These are phyloP conservation scores for Gobio gobio DNA, from an alignment of 2,113 vertebrate species.

Conservation along the genomic window DNA sequence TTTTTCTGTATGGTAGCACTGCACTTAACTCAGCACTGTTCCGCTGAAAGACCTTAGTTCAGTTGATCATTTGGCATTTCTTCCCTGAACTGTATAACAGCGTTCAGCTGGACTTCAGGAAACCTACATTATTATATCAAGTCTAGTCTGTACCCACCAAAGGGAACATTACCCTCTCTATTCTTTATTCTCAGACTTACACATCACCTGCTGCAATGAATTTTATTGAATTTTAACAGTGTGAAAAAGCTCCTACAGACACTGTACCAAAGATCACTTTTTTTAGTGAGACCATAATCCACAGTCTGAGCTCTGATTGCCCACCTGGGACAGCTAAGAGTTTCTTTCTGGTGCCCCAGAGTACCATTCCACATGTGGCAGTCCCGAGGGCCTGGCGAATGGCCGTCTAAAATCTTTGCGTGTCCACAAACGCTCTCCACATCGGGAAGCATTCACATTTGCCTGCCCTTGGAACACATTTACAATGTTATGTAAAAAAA, in stretches of 20 bases:
- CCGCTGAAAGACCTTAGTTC: not conserved
- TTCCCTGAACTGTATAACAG: not conserved
- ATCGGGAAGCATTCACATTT: slow-evolving; percentile 66
- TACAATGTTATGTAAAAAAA: slow-evolving; percentile 64
- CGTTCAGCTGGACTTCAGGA: slow-evolving; percentile 6
- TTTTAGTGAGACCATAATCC: slow-evolving; percentile 69
- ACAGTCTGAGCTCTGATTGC: slow-evolving; percentile 62
- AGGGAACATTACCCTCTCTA: slow-evolving; percentile 37
- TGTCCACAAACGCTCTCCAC: slow-evolving; percentile 62
- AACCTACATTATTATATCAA: slow-evolving; percentile 28
- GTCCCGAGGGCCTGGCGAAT: slow-evolving; percentile 57
- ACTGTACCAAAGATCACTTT: slow-evolving; percentile 4
- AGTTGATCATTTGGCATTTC: not conserved
- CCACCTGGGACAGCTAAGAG: slow-evolving; percentile 71
- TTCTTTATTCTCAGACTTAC: slow-evolving; percentile 41
- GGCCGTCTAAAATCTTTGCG: slow-evolving; percentile 59
- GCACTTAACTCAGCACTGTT: no score
- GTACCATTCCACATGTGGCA: slow-evolving; percentile 60
- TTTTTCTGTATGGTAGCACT: not conserved
- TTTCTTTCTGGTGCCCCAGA: slow-evolving; percentile 74
- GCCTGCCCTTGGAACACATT: slow-evolving; percentile 61
- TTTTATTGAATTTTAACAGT: slow-evolving; percentile 35
- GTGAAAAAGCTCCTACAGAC: slow-evolving; percentile 43
- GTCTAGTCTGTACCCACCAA: slow-evolving; percentile 19
- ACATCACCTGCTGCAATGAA: slow-evolving; percentile 47